Base-by-base conservation (phyloP, 2,797 vertebrate species). In the Syndactyla subalaris region DNA sequence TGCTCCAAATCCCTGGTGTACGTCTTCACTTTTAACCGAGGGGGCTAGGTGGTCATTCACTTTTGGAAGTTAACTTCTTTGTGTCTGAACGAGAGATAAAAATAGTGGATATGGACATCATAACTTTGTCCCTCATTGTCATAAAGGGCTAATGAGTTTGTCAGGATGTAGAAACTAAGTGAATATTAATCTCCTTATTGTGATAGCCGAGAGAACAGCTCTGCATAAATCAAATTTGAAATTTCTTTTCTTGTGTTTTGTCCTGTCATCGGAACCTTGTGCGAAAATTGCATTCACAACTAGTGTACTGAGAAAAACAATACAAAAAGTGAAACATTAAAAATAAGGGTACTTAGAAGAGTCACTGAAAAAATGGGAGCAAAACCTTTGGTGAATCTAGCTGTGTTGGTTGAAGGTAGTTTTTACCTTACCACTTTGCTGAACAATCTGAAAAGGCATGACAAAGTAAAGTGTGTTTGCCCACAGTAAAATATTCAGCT, bases 21-120 rank as follows among this genome's bases (percentile, higher is more conserved):
- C 12, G 14, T 77, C 34, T 75, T 77, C 19, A 63, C 13, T 89
- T 91, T 51, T 58, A 80, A 41, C 29, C 57, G 38, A 74, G 19
- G 55, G 4, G 6, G 4, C 5, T 78, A 67, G 15, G 16, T 38
- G 55, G n/a, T 29, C 2, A 49, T 63, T 68, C 0, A 1, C 3
- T 83, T 59, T 87, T 77, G 78, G 49, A 83, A 68, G 22, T 54
- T 46, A 52, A 39, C 11, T 67, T 65, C 14, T 49, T 85, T 18
- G 19, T 41, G 54, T 49, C 16, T 43, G 30, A 87, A 41, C 1
- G 0, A 80, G 22, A 61, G 4, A 1, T 4, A 70, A 78, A 91
- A 49, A 17, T 12, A 41, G 23, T 52, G 12, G 7, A 36, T 38
- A 36, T 0, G 2, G 81, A 13, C 3, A 59, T 10, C 16, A 30